Base-by-base conservation (phyloP, 2,797 vertebrate species). In the Neostethus bicornis region DNA sequence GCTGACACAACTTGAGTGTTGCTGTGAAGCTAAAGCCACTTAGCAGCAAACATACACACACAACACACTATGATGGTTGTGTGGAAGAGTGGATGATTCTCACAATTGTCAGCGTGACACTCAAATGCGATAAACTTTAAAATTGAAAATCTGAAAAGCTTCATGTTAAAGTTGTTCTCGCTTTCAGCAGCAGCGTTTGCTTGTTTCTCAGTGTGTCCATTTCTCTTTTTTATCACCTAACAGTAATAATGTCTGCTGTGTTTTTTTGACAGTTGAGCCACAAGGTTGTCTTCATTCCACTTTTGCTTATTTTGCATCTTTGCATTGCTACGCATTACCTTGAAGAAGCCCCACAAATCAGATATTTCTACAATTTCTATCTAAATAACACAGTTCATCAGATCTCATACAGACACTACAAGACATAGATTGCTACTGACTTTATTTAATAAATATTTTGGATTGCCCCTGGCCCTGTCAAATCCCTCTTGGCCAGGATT, bases 201-300 rank as follows among this genome's bases (percentile, higher is more conserved):
- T 47, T 11, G 65, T 51, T 63, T 13, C 25, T 47, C 16, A 14
- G 24, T 48, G 6, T 46, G 21, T 42, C 28, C n/a, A 19, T 52
- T 14, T 37, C 17, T 66, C 42, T 32, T 5, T 34, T 52, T 16
- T 2, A 3, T 74, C 63, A 67, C 70, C 55, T 16, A 29, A 59
- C 48, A 19, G 51, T 66, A 66, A 61, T 61, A 64, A 68, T 50
- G 61, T 73, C 65, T 79, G 56, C 14, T 61, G 51, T 39, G 51
- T 6, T 29, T 45, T 42, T 61, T 26, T 69, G 79, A 79, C 70
- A 77, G 79, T 79, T 66, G 35, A 51, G 51, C 48, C 39, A 10
- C 2, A n/a, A 4, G 3, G 31, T 17, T 2, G 17, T 57, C 73
- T 53, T 71, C 64, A 57, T 44, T 26, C 51, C 51, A 57, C 50